Percentiles rank a stretch among this genome's conserved stretches.
These are phyloP conservation scores for Theristicus caerulescens DNA, from an alignment of 2,113 vertebrate species.

Conservation along the genomic window DNA sequence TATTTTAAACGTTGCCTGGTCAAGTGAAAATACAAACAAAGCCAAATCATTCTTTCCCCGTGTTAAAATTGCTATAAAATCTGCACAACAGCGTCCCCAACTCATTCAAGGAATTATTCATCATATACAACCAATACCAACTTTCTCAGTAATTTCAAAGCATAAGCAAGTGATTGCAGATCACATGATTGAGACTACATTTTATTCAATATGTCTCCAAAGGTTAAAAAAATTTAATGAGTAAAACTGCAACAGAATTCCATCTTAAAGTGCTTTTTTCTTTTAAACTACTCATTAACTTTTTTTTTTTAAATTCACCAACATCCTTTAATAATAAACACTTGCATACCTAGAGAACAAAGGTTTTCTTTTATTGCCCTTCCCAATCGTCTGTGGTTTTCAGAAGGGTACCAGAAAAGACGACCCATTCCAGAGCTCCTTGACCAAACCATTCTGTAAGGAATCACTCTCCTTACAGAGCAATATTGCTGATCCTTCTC, in stretches of 20 bases:
- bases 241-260: conserved; percentile 73
- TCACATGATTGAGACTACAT: conserved; percentile 73
- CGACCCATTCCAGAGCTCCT: conserved; percentile 46
- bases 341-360: conserved; percentile 42
- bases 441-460: conserved; percentile 27
- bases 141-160: conserved; percentile 64
- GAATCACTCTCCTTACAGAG: conserved; percentile 39
- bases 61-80: conserved; percentile 45
- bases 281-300: conserved; percentile 54
- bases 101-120: conserved; percentile 42
- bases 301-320: conserved; percentile 11
- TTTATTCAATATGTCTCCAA: conserved; percentile 84
- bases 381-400: conserved; percentile 38
- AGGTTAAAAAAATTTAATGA: conserved; percentile 68
- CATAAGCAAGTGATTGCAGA: conserved; percentile 75
- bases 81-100: conserved; percentile 43
- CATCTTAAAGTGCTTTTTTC: conserved; percentile 78
- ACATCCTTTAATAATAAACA: conserved; percentile 32
- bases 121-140: conserved; percentile 63
- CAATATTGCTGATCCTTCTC: conserved; percentile 4
- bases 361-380: conserved; percentile 61
- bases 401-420: conserved; percentile 51
- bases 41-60: conserved; percentile 50
- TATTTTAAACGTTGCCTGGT: conserved; percentile 48
- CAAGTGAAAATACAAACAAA: conserved; percentile 38